A percentile compares a stretch with the other conserved stretches of the same genome.
Evolutionary conservation across 2,113 vertebrate genomes (phyloP).

Genomic region (Sylvilagus bachmani): DNA sequence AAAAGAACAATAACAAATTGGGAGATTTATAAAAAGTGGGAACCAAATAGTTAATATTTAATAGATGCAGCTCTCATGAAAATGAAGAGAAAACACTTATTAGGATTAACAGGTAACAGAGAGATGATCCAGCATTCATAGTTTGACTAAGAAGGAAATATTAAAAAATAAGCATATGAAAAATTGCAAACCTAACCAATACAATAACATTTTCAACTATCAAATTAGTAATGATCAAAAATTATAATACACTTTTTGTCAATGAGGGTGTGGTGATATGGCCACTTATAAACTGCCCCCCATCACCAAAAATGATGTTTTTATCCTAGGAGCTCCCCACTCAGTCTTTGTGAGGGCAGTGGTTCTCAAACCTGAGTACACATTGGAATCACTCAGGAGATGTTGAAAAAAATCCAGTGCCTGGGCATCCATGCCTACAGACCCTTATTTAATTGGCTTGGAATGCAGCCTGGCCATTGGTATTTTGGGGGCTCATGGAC

Average conservation of each 20-base stretch:
- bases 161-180: constrained; percentile 19
- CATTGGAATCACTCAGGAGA: neutral
- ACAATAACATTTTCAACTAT: neutral
- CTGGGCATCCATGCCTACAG: neutral
- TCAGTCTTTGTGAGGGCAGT: neutral
- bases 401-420: neutral
- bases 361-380: neutral
- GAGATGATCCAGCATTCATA: constrained; percentile 18
- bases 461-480: neutral
- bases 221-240: constrained; percentile 31
- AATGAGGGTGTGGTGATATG: neutral
- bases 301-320: neutral
- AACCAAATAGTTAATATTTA: neutral
- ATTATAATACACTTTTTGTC: neutral
- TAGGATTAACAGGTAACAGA: constrained; percentile 17
- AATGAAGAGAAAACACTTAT: neutral
- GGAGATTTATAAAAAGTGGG: neutral
- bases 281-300: neutral
- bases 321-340: neutral
- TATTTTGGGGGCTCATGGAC: neutral
- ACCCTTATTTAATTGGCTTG: neutral
- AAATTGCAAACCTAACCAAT: neutral
- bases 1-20: neutral
- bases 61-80: neutral
- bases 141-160: neutral